Conservation (phyloP, 2,113 vertebrate genomes). For the Cepphus grylle region DNA sequence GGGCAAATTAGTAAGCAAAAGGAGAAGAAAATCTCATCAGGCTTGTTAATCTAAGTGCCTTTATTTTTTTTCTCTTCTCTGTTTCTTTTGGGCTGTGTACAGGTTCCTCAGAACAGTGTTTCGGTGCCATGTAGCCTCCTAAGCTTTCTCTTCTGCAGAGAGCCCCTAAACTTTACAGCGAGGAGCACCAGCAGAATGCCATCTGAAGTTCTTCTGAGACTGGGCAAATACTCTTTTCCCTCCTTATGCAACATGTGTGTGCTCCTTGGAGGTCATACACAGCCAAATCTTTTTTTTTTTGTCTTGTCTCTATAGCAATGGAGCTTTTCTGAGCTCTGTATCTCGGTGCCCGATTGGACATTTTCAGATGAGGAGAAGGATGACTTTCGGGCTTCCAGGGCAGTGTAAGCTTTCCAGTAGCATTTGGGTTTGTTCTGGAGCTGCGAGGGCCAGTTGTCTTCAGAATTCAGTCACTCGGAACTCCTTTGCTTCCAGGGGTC, state of each 20-base stretch:
- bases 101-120: not conserved
- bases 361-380: not conserved
- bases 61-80: not conserved
- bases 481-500: not conserved
- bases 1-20: not conserved
- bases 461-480: not conserved
- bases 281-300: not conserved
- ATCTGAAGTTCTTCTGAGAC: not conserved
- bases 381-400: not conserved
- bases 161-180: not conserved
- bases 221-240: not conserved
- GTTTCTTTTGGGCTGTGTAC: not conserved
- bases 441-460: not conserved
- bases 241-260: not conserved
- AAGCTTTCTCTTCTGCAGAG: not conserved
- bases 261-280: not conserved
- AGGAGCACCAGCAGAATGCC: not conserved
- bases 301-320: not conserved
- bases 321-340: not conserved
- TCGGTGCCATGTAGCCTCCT: not conserved
- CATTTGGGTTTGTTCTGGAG: not conserved
- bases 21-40: not conserved
- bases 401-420: not conserved
- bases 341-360: not conserved
- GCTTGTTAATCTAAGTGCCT: not conserved